A percentile compares a stretch with the other conserved stretches of the same genome.
Conservation (phyloP, 2,888 invertebrate species). For the Sylvicola cinctus region DNA sequence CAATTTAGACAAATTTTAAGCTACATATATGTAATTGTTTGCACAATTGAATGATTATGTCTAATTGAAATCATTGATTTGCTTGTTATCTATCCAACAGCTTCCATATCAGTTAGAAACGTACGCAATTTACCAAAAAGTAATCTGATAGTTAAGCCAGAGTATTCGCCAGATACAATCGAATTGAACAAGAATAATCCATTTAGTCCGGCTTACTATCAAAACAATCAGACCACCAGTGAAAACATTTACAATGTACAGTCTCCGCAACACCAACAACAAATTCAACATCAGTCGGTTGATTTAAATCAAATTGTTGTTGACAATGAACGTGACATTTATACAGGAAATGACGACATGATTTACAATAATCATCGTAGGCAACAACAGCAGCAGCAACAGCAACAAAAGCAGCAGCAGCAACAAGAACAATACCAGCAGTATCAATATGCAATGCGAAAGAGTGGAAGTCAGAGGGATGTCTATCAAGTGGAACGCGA, state of each 20-base stretch:
- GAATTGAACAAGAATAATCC: constrained; percentile 14
- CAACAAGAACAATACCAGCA: no score
- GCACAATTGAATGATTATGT: background rate
- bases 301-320: background rate
- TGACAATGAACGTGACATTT: constrained; percentile 1
- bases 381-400: background rate
- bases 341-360: background rate
- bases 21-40: no score
- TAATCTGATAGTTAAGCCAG: constrained; percentile 24
- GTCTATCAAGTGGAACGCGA: constrained; percentile 20
- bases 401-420: no score
- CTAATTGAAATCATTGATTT: constrained; percentile 2
- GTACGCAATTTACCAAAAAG: constrained; percentile 23
- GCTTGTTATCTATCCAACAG: constrained; percentile 26
- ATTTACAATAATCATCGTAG: constrained; percentile 2
- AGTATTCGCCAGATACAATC: constrained; percentile 10
- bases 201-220: background rate
- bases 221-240: constrained; percentile 1
- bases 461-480: constrained; percentile 21
- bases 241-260: background rate
- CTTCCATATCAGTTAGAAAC: constrained; percentile 43
- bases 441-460: no score
- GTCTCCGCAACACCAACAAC: background rate
- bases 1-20: no score
- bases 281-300: background rate